Conservation (phyloP, 2,113 vertebrate genomes). For the Actinemys pallida region DNA sequence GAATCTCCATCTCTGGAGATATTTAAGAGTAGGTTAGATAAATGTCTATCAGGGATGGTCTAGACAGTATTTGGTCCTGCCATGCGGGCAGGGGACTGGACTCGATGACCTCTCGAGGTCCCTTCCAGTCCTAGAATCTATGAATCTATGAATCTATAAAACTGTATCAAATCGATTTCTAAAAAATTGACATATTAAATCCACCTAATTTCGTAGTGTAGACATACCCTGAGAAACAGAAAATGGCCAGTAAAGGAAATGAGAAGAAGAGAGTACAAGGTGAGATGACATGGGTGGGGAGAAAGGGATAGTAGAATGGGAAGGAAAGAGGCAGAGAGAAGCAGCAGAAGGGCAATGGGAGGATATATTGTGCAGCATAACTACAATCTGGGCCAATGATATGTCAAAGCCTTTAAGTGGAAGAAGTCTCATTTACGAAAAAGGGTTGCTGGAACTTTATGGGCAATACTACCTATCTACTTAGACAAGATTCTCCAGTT, state of each 20-base stretch:
- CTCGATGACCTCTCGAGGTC: no score
- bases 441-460: not conserved
- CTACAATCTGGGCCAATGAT: not conserved
- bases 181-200: no score
- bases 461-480: slow-evolving; percentile 8
- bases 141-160: no score
- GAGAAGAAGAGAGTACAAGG: not conserved
- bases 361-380: not conserved
- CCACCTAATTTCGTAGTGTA: no score
- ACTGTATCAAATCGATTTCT: not conserved
- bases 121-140: no score
- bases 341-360: not conserved
- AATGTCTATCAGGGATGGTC: no score
- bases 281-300: not conserved
- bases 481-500: slow-evolving; percentile 19
- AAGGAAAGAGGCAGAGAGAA: not conserved
- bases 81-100: no score
- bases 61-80: no score
- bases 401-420: not conserved
- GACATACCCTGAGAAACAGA: not conserved
- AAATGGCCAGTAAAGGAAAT: not conserved
- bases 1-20: no score
- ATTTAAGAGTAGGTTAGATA: no score
- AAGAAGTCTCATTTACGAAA: not conserved
- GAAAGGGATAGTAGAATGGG: not conserved